Percentiles rank a stretch among this genome's conserved stretches.
These are phyloP conservation scores for Laticauda colubrina DNA, from an alignment of 2,113 vertebrate species.

Conservation along the genomic window DNA sequence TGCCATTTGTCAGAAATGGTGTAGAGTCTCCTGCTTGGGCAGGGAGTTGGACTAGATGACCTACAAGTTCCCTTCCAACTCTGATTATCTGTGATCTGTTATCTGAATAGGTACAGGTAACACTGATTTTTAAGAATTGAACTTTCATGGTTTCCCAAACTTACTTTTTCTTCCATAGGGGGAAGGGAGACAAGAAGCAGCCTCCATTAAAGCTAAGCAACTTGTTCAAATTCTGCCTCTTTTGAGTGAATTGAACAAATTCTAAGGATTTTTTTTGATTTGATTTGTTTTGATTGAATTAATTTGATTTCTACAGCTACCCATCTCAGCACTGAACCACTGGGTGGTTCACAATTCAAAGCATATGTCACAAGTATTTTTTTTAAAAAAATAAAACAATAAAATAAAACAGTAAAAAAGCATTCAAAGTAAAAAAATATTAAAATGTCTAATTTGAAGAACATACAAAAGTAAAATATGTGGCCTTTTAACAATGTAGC, in stretches of 20 bases:
- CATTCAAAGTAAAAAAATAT: neutral
- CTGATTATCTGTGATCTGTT: no score
- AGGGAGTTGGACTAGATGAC: no score
- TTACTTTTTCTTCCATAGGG: neutral
- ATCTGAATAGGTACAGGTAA: neutral
- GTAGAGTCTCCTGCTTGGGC: no score
- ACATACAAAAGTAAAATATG: neutral
- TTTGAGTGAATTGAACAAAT: neutral
- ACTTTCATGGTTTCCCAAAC: neutral
- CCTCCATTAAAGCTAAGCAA: neutral
- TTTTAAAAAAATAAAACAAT: no score
- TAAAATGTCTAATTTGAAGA: neutral
- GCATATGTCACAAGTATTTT: neutral
- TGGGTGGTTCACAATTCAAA: neutral
- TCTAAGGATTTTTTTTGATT: neutral
- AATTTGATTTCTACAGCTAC: neutral
- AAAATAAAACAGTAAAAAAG: neutral
- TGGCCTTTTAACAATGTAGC: neutral
- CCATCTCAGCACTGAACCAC: neutral
- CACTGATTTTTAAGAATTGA: neutral
- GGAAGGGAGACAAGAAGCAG: neutral
- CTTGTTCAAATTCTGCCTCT: neutral
- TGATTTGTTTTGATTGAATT: neutral
- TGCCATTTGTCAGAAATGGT: no score
- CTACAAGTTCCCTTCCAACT: no score